These are phyloP conservation scores for Cryptocephalus moraei DNA, from an alignment of 2,888 invertebrate genomes.

Conservation along the genomic window DNA sequence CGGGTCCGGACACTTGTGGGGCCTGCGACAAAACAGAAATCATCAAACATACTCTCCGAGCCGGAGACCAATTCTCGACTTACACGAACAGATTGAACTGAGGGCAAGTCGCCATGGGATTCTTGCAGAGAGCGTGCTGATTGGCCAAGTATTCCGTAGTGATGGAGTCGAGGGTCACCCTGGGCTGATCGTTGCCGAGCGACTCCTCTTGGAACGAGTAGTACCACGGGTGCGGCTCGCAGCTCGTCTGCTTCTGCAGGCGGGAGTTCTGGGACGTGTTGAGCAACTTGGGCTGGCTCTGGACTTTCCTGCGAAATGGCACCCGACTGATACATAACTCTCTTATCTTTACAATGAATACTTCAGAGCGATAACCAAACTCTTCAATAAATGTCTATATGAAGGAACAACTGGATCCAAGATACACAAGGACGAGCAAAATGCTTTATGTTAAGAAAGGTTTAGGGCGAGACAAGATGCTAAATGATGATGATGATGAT, in stretches of 20 bases:
- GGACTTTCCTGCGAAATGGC: background rate
- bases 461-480: too few species aligned
- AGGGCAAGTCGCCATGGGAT: constrained; percentile 96
- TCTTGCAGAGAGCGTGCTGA: constrained; percentile 96
- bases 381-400: too few species aligned
- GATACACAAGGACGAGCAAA: too few species aligned
- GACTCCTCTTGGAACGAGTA: constrained; percentile 18
- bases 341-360: background rate
- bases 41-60: too few species aligned
- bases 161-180: constrained; percentile 77
- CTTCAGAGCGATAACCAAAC: too few species aligned
- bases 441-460: too few species aligned
- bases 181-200: constrained; percentile 28
- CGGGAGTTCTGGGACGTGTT: constrained; percentile 21
- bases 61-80: constrained; percentile 28
- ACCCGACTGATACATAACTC: too few species aligned
- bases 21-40: constrained; percentile 42
- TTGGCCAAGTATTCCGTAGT: constrained; percentile 94
- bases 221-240: constrained; percentile 26
- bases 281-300: background rate
- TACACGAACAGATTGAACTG: constrained; percentile 87
- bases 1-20: constrained; percentile 93
- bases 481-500: too few species aligned
- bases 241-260: constrained; percentile 44
- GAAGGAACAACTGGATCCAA: too few species aligned